Evolutionary conservation across 2,797 vertebrate species (phyloP).

Genomic region (Smutsia gigantea): DNA sequence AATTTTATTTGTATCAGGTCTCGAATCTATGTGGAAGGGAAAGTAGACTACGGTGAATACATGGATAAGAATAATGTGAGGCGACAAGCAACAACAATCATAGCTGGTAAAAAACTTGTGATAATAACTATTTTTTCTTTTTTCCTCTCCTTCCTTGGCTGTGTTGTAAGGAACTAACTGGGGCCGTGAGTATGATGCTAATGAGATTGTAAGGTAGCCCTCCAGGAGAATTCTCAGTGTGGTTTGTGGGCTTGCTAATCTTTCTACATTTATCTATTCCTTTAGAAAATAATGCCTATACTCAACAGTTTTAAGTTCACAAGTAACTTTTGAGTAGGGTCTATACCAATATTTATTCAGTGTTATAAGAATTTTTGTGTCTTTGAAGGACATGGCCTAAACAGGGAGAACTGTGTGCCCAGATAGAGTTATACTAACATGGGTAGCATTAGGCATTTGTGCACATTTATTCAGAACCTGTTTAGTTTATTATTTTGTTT

Average conservation of each 20-base stretch:
- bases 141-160: not conserved
- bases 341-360: not conserved
- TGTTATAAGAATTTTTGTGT: not conserved
- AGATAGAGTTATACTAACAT: not conserved
- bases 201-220: not conserved
- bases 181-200: not conserved
- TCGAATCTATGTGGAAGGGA: slow-evolving; percentile 95
- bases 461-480: not conserved
- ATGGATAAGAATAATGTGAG: slow-evolving; percentile 96
- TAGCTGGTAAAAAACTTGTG: slow-evolving; percentile 91
- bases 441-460: not conserved
- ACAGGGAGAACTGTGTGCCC: not conserved
- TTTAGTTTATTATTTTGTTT: not conserved
- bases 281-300: not conserved
- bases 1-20: slow-evolving; percentile 85
- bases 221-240: not conserved
- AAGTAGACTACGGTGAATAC: slow-evolving; percentile 98
- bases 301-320: not conserved
- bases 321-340: not conserved
- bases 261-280: not conserved
- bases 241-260: not conserved
- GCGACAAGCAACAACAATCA: slow-evolving; percentile 96
- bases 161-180: not conserved
- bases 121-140: not conserved
- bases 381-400: not conserved